Evolutionary conservation across 2,888 invertebrate species (phyloP).

Genomic region (Keiferia lycopersicella): DNA sequence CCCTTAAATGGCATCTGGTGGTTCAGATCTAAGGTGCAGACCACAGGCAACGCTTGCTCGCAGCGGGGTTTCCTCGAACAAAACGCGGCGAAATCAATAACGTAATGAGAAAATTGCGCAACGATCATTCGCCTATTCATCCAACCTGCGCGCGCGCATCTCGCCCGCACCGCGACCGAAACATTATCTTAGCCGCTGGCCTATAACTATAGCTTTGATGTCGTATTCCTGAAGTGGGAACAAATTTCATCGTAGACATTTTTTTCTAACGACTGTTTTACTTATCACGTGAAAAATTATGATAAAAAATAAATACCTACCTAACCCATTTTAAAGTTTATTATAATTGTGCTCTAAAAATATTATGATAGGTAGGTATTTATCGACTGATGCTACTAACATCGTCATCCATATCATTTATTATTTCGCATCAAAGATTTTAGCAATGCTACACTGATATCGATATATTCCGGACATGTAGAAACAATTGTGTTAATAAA

Average conservation of each 20-base stretch:
- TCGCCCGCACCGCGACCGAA: slow-evolving; percentile 19
- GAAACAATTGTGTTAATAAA: slow-evolving; percentile 65
- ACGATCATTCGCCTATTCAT: slow-evolving; percentile 53
- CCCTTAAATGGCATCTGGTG: too few relatives aligned
- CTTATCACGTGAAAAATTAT: not conserved
- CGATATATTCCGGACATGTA: slow-evolving; percentile 33
- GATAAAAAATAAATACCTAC: too few relatives aligned
- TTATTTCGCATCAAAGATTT: not conserved
- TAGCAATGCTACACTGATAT: not conserved
- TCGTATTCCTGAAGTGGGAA: not conserved
- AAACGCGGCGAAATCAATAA: slow-evolving; percentile 74
- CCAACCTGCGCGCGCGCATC: slow-evolving; percentile 34
- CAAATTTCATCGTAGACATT: not conserved
- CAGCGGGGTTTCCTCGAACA: slow-evolving; percentile 66
- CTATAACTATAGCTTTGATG: not conserved
- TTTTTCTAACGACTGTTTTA: not conserved
- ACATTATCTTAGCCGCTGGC: slow-evolving; percentile 5
- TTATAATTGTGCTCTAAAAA: too few relatives aligned
- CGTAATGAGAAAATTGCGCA: slow-evolving; percentile 76
- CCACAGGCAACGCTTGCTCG: not conserved
- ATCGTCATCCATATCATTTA: not conserved
- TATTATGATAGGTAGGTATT: not conserved
- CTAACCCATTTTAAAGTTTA: too few relatives aligned
- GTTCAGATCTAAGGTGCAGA: too few relatives aligned
- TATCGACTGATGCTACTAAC: not conserved